These are phyloP conservation scores for Diadegma fenestrale DNA, from an alignment of 2,888 invertebrate species.

Conservation along the genomic window DNA sequence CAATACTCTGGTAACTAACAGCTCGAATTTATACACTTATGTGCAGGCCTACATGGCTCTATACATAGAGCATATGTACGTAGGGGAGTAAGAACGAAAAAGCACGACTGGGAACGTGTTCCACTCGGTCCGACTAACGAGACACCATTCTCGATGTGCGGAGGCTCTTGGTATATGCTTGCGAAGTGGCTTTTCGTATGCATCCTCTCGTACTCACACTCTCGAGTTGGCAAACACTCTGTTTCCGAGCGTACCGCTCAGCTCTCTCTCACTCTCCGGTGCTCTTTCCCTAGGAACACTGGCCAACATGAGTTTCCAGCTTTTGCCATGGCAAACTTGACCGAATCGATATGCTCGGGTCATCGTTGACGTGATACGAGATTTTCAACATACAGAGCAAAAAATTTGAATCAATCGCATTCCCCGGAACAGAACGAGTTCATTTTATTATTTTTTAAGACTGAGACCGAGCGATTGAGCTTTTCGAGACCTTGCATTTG, in stretches of 20 bases:
- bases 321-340: slow-evolving; percentile 68
- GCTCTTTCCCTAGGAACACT: slow-evolving; percentile 14
- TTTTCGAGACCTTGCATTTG: not conserved
- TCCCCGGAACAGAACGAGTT: not conserved
- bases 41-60: slow-evolving; percentile 10
- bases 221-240: slow-evolving; percentile 19
- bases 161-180: slow-evolving; percentile 52
- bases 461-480: not conserved
- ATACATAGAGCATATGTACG: not conserved
- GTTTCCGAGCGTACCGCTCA: slow-evolving; percentile 3
- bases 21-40: slow-evolving; percentile 17
- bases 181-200: slow-evolving; percentile 67
- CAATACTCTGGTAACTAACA: slow-evolving; percentile 64
- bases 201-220: slow-evolving; percentile 39
- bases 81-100: slow-evolving; percentile 45
- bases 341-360: slow-evolving; percentile 64
- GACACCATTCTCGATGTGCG: slow-evolving; percentile 67
- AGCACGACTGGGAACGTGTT: slow-evolving; percentile 40
- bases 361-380: slow-evolving; percentile 28
- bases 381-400: not conserved
- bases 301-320: slow-evolving; percentile 59
- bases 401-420: slow-evolving; percentile 11
- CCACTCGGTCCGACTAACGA: slow-evolving; percentile 66
- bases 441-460: not conserved
- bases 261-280: slow-evolving; percentile 18